These are phyloP conservation scores for Chirona hameri DNA, from an alignment of 2,888 invertebrate genomes.

Conservation along the genomic window DNA sequence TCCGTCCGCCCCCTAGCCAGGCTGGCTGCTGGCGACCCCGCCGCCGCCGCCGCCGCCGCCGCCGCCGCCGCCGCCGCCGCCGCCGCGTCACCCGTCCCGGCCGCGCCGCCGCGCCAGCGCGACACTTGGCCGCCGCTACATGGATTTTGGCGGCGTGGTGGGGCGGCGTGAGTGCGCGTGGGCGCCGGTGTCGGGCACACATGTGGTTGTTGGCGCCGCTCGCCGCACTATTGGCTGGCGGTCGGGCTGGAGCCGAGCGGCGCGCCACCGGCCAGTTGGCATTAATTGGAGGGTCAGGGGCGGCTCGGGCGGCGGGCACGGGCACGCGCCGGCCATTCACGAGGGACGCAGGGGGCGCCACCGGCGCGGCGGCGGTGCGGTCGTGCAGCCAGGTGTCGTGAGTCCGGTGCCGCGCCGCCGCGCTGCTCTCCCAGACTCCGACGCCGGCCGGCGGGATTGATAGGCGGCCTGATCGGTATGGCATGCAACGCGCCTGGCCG, in stretches of 20 bases:
- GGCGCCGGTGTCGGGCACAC: constrained; percentile 8
- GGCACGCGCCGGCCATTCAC: background rate
- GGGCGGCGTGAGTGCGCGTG: background rate
- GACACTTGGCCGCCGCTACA: constrained; percentile 3
- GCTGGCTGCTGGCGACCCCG: no score
- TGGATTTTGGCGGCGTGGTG: background rate
- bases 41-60: background rate
- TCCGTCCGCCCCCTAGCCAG: no score
- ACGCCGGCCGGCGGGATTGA: no score
- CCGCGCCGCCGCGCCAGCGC: background rate
- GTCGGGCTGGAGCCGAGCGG: background rate
- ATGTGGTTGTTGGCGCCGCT: constrained; percentile 12
- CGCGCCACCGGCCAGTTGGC: constrained; percentile 25
- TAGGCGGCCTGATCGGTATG: no score
- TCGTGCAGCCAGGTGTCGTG: no score
- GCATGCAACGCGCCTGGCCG: no score
- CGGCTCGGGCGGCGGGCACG: no score
- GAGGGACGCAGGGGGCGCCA: background rate
- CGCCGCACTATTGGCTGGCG: constrained; percentile 2
- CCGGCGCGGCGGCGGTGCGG: no score
- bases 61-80: background rate
- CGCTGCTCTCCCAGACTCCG: no score
- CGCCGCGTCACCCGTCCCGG: background rate
- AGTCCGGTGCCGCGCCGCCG: no score
- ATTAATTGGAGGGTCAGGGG: constrained; percentile 26